A percentile compares a stretch with the other conserved stretches of the same genome.
These are phyloP conservation scores for Leptopilina boulardi DNA, from an alignment of 1,140 invertebrate genomes.

Conservation along the genomic window DNA sequence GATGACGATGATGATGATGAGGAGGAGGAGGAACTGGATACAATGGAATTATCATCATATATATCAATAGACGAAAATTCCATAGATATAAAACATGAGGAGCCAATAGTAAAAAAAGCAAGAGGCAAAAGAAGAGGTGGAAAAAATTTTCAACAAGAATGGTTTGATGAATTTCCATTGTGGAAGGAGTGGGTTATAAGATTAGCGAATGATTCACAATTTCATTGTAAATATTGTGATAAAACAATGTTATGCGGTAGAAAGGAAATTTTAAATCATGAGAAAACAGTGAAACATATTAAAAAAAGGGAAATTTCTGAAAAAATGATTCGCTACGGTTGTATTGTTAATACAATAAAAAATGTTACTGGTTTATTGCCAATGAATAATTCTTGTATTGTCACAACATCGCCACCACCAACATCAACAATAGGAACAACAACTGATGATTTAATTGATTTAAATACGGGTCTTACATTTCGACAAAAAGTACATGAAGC, in stretches of 20 bases:
- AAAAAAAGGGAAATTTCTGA: background rate
- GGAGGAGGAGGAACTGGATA: too few species aligned
- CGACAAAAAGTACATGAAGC: background rate
- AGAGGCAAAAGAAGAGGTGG: background rate
- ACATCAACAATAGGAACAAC: too few species aligned
- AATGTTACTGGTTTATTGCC: too few species aligned
- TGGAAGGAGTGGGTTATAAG: constrained; percentile 4
- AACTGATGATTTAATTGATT: background rate
- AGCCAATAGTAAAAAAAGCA: background rate
- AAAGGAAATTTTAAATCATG: background rate
- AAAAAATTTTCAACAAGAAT: background rate
- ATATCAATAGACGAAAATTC: too few species aligned
- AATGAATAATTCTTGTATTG: too few species aligned
- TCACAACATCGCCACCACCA: too few species aligned
- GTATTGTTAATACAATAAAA: background rate
- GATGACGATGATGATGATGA: too few species aligned
- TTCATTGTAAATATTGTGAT: constrained; percentile 1
- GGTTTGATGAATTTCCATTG: background rate
- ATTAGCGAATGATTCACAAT: background rate
- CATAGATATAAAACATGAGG: too few species aligned
- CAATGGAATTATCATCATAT: too few species aligned
- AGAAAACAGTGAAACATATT: background rate
- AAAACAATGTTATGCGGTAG: background rate
- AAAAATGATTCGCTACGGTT: background rate
- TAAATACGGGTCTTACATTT: background rate